Base-by-base conservation (phyloP, 2,888 invertebrate species). In the Erpobdella octoculata region DNA sequence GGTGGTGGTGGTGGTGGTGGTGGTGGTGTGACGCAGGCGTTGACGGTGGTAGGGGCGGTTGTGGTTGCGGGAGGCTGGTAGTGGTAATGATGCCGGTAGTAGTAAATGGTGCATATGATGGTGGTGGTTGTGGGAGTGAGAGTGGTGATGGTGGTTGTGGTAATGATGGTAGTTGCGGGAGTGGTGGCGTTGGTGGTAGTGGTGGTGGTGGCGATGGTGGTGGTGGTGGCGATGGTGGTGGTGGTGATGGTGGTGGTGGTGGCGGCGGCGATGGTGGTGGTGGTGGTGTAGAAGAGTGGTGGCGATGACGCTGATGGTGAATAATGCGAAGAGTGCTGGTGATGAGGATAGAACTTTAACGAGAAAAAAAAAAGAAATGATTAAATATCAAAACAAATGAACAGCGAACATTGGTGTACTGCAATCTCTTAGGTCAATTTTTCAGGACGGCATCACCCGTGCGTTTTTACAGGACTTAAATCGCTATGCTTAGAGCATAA, bases 1-100 rank as follows among this genome's bases (percentile, higher is more conserved):
- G 35, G 33, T 62, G 62, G 12, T n/a, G 62, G 21, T 62, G 62
- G 35, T 25, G n/a, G n/a, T n/a, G n/a, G n/a, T n/a, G n/a, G n/a
- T n/a, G n/a, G n/a, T n/a, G n/a, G n/a, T n/a, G n/a, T n/a, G n/a
- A n/a, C n/a, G n/a, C n/a, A n/a, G n/a, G n/a, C n/a, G n/a, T n/a
- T n/a, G n/a, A n/a, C n/a, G n/a, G n/a, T n/a, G n/a, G n/a, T n/a
- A n/a, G n/a, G n/a, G n/a, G n/a, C n/a, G n/a, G n/a, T n/a, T n/a
- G n/a, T n/a, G n/a, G n/a, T n/a, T n/a, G n/a, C n/a, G n/a, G n/a
- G n/a, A n/a, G n/a, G n/a, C n/a, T n/a, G n/a, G n/a, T n/a, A n/a
- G n/a, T n/a, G n/a, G n/a, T n/a, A n/a, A n/a, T n/a, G n/a, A n/a
- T n/a, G n/a, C n/a, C n/a, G n/a, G n/a, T n/a, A n/a, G n/a, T n/a